phyloP scores from a whole-genome alignment of 35 echinoderm and acorn worm species.

The Hemicentrotus pulcherrimus region DNA sequence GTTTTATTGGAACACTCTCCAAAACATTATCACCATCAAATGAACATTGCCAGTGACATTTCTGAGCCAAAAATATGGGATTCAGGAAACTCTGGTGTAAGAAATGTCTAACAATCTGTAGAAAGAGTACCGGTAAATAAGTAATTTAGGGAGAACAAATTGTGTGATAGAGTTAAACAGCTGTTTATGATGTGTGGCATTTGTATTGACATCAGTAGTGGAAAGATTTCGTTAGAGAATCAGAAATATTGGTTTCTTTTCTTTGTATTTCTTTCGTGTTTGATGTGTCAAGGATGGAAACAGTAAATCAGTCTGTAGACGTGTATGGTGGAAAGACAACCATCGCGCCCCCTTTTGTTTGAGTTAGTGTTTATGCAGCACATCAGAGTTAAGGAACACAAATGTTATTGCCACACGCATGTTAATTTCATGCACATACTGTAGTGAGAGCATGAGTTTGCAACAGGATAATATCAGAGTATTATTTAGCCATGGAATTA shows the following conservation, averaged over 20 bases:
- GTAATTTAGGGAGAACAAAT: neutral
- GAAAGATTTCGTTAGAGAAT: neutral
- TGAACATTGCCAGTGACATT: slow-evolving; percentile 1
- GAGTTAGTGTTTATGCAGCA: no score
- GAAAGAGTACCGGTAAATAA: neutral
- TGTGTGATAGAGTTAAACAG: neutral
- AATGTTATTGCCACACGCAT: no score
- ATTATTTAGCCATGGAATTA: no score
- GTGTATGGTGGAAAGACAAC: no score
- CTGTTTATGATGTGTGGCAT: neutral
- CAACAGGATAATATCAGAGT: no score
- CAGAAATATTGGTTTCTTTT: neutral
- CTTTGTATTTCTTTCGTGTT: neutral
- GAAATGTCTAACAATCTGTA: neutral
- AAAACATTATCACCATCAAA: neutral
- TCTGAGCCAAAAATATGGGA: slow-evolving; percentile 1
- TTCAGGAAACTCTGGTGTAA: neutral
- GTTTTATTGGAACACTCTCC: neutral
- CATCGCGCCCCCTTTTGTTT: no score
- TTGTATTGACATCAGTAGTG: neutral
- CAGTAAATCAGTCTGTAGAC: no score
- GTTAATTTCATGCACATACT: no score
- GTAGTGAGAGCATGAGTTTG: no score
- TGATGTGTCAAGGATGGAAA: no score
- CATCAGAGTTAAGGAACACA: no score